Conservation (phyloP, 1,140 invertebrate genomes). For the Anagrus nilaparvatae region DNA sequence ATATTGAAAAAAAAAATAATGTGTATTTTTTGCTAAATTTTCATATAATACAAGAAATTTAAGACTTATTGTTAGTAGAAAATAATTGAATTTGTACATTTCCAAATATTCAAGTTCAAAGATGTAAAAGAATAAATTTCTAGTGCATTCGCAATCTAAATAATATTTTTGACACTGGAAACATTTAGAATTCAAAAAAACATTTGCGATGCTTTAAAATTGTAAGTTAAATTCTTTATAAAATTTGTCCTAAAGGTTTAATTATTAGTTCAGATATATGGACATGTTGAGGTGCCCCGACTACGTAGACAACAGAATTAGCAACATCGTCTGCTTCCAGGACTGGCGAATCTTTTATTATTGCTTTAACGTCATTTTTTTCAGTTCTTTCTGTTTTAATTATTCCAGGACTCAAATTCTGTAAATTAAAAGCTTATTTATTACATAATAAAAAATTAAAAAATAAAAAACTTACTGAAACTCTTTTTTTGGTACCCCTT, state of each 20-base stretch:
- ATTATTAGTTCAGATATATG: slow-evolving; percentile 38
- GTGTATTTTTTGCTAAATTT: no score
- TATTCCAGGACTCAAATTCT: slow-evolving; percentile 28
- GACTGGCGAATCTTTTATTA: slow-evolving; percentile 7
- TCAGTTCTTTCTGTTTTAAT: slow-evolving; percentile 22
- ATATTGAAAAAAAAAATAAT: no score
- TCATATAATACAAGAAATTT: no score
- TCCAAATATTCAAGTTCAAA: no score
- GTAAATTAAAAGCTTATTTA: neutral
- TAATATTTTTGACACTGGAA: no score
- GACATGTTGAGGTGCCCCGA: slow-evolving; percentile 30
- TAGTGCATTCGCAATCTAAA: no score
- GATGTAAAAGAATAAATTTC: no score
- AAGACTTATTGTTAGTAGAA: no score
- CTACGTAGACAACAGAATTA: slow-evolving; percentile 26
- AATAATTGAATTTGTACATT: no score
- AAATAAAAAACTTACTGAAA: slow-evolving; percentile 41
- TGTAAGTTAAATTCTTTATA: no score
- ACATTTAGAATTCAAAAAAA: no score
- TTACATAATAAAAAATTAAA: neutral
- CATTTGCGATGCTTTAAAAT: no score
- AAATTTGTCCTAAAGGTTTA: slow-evolving; percentile 34
- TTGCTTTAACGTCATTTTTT: slow-evolving; percentile 12
- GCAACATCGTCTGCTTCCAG: slow-evolving; percentile 32
- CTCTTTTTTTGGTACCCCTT: slow-evolving; percentile 44